Base-by-base conservation (phyloP, 2,797 vertebrate species). In the Chelonia mydas region DNA sequence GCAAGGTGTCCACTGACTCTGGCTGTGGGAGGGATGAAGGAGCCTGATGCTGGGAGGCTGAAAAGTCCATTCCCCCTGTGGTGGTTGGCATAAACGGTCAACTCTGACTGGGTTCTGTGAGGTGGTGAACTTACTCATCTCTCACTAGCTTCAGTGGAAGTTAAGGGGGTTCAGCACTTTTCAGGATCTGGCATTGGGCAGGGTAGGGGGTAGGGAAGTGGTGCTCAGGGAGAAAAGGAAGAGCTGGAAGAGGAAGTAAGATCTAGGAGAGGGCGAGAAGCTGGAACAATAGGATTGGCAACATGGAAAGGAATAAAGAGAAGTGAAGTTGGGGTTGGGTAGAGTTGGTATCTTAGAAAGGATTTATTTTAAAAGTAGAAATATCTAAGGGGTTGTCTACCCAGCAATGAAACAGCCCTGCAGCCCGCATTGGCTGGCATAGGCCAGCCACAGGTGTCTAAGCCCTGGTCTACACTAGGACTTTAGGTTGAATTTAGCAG, bases 21-120 rank as follows among this genome's bases (percentile, higher is more conserved):
- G 68, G 10, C 61, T 23, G 23, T 16, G 28, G 6, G 17, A 17
- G 3, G 7, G 10, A 41, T 80, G 89, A 88, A 87, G 61, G 17
- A 47, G 57, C 37, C 61, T 86, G 45, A 45, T 51, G 6, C 21
- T 72, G 59, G 25, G 25, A 10, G 45, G 25, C 13, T 3, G 80
- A 37, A 59, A 87, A 83, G 76, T 7, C 15, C 76, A 3, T 10
- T n/a, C 27, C 49, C 45, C 27, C 45, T 77, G 0, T 1, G 16
- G 5, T 28, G 49, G 53, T 49, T 85, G 81, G 55, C 23, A 19
- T 0, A 0, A 45, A 10, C 13, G 84, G 15, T 31, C 61, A 57
- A 76, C 86, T 7, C 27, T 57, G 23, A 8, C 0, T 0, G 72
- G 49, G 51, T 0, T 28, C 41, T 1, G 49, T 54, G 27, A 77